Base-by-base conservation (phyloP, 2,797 vertebrate species). In the Crenuchus spilurus region DNA sequence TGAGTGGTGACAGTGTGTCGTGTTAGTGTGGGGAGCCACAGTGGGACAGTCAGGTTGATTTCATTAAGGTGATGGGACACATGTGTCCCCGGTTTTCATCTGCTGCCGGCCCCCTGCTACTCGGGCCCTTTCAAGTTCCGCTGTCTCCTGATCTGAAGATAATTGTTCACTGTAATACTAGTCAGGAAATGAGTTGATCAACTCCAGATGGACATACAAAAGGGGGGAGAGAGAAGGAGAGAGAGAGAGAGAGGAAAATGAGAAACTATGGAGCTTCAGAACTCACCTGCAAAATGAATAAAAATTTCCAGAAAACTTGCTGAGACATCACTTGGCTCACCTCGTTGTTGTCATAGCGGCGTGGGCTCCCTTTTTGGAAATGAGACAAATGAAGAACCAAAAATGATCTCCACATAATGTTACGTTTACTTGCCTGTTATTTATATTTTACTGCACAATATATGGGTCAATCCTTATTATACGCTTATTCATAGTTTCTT, bases 131-230 rank as follows among this genome's bases (percentile, higher is more conserved):
- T 94, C 89, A 94, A 94, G 92, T 91, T 88, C 84, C 84, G 83
- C 92, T 92, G 92, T 91, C 92, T 95, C 91, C 93, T 94, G 94
- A 95, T 95, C 91, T 94, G 86, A 87, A 93, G 93, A 95, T 96
- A 95, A 96, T 93, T 92, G 88, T 89, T 93, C 89, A 90, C 92
- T 94, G 94, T 94, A 94, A 94, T 89, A 91, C 93, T 91, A 94
- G 87, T 90, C 95, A 93, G 95, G 93, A 96, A 95, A 93, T 90
- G 88, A 82, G 91, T 87, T 95, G 91, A 97, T 96, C 92, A 93
- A 94, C 89, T 95, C 96, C 93, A 98, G 95, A 96, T 98, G 95
- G 94, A 65, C 39, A 79, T 75, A 82, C 77, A 82, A 85, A 83
- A 52, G 74, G 6, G 58, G 33, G 55, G 26, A 48, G 33, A 79